Evolutionary conservation across 2,113 vertebrate species (phyloP), one percentile per base, ranked within the genome.

Genomic region (Gorsachius goisagi): DNA sequence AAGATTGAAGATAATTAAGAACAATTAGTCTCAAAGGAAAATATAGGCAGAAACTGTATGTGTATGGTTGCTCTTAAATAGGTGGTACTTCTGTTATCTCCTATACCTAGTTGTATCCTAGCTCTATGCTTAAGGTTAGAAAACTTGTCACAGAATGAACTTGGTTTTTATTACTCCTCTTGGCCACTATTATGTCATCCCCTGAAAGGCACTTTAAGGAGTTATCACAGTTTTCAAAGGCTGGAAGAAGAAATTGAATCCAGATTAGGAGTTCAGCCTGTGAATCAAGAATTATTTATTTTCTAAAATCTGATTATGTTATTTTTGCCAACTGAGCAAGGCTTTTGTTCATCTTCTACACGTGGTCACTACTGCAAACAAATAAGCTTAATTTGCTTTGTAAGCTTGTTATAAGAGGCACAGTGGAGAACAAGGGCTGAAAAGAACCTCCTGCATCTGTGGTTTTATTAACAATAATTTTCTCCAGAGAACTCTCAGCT

Each of bases 401-500:
- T 96, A 97, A 93, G 78, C 71, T 95, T 97, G 64, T 96, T 96
- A 95, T 6, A 10, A 90, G 93, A 94, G 85, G 72, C n/a, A 69
- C n/a, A 66, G 78, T 66, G 56, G 82, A 93, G 82, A 97, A 76
- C 2, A 24, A 83, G 93, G 76, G 47, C 94, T 97, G 86, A 93
- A 97, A 97, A 96, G 82, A 89, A 89, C 75, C 72, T 78, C 71
- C 91, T 94, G 83, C 76, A 81, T 98, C 74, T 97, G 92, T 97
- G 78, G 84, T 96, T 97, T 97, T 97, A 97, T 97, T 97, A 97
- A 97, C 78, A 96, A 88, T 59, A 59, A 20, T 97, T 97, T 97
- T 91, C 97, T 96, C 94, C 53, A 44, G 90, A 95, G 96, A 98
- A 88, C 67, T 91, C 93, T 95, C 89, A 94, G 85, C n/a, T 86